Evolutionary conservation across 2,797 vertebrate genomes (phyloP).

Genomic region (Arctocebus calabarensis): DNA sequence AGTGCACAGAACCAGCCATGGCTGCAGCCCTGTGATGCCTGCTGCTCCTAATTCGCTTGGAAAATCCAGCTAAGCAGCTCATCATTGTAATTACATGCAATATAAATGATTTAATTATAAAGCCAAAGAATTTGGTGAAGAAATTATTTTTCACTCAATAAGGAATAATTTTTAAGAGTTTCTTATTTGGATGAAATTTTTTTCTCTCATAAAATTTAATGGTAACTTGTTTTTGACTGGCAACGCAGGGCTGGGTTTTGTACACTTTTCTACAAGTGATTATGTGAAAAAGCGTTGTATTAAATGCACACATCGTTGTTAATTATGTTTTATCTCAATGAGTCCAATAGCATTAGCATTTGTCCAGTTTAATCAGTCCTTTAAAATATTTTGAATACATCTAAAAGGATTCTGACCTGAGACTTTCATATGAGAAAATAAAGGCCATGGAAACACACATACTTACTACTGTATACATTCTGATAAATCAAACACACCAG

Average conservation of each 20-base stretch:
- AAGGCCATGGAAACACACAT: neutral
- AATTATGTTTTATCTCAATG: neutral
- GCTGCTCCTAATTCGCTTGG: neutral
- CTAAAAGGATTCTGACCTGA: neutral
- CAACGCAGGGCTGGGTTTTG: neutral
- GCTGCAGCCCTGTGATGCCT: neutral
- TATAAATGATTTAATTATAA: rapidly evolving
- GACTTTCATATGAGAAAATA: neutral
- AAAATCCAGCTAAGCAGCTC: neutral
- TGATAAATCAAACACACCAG: neutral
- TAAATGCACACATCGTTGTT: neutral
- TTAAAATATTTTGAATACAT: neutral
- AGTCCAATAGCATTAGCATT: rapidly evolving
- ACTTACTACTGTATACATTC: neutral
- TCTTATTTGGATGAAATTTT: neutral
- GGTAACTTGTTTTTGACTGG: neutral
- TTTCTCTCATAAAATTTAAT: neutral
- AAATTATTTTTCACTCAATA: neutral
- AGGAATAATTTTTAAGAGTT: neutral
- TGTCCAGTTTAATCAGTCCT: neutral
- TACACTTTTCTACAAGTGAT: rapidly evolving
- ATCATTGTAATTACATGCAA: rapidly evolving
- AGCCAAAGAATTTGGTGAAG: rapidly evolving
- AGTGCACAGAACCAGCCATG: conserved; percentile 7
- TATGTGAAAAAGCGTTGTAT: neutral